Evolutionary conservation across 2,888 invertebrate genomes (phyloP).

Genomic region (Neoascia interrupta): DNA sequence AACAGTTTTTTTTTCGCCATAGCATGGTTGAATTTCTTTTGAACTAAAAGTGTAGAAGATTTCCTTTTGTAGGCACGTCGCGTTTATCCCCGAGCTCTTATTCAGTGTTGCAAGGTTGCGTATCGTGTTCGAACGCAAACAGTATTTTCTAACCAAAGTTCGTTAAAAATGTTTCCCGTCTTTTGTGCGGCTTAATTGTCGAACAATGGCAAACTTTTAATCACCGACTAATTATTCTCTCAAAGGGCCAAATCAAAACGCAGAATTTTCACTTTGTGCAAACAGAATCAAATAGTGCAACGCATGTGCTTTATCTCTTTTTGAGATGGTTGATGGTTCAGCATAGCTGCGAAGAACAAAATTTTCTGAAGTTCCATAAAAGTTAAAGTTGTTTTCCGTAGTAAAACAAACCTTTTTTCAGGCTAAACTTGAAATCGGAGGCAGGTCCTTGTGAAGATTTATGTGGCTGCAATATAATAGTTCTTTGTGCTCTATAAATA

Average conservation of each 20-base stretch:
- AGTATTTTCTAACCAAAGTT: constrained; percentile 23
- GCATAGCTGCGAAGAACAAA: not conserved
- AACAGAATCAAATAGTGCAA: constrained; percentile 32
- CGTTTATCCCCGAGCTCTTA: constrained; percentile 3
- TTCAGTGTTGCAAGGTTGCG: constrained; percentile 24
- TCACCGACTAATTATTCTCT: constrained; percentile 52
- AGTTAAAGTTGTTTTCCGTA: not conserved
- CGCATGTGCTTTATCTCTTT: constrained; percentile 23
- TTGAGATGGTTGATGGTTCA: constrained; percentile 1
- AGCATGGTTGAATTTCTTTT: constrained; percentile 10
- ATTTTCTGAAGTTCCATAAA: constrained; percentile 15
- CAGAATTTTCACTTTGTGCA: constrained; percentile 6
- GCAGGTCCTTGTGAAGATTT: no score
- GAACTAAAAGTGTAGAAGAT: not conserved
- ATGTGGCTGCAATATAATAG: no score
- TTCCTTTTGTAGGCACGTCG: not conserved
- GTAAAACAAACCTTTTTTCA: no score
- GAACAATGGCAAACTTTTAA: constrained; percentile 53
- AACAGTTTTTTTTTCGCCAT: constrained; percentile 1
- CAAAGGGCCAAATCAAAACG: not conserved
- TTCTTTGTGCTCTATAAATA: no score
- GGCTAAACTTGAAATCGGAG: no score
- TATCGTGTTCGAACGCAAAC: not conserved
- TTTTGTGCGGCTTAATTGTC: constrained; percentile 41
- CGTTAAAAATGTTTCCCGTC: constrained; percentile 41